phyloP scores from a whole-genome alignment of 2,113 vertebrate genomes.

The Thalassoma bifasciatum region DNA sequence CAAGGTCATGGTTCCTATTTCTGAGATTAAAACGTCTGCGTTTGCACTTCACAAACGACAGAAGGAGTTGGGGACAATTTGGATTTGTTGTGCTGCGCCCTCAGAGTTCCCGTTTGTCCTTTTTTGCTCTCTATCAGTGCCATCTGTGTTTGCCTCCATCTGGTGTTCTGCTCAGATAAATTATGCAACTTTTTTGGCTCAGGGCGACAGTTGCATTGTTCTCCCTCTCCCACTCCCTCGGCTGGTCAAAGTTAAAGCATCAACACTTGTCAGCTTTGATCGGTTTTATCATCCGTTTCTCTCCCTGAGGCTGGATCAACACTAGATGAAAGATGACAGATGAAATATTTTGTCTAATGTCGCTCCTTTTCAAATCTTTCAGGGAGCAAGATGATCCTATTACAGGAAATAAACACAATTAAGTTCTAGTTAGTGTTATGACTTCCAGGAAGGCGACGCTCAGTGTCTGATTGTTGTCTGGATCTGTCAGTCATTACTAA shows the following conservation, averaged over 20 bases:
- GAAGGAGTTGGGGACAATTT: neutral
- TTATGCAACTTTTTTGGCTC: conserved; percentile 40
- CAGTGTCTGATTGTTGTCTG: neutral
- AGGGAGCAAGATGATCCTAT: neutral
- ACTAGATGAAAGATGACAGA: no score
- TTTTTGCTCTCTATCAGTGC: conserved; percentile 13
- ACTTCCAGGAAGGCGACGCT: conserved; percentile 29
- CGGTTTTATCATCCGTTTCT: neutral
- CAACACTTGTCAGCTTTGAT: conserved; percentile 15
- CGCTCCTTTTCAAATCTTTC: neutral
- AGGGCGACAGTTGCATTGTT: conserved; percentile 19
- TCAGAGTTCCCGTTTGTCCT: neutral
- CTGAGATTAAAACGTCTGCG: no score
- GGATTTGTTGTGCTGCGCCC: neutral
- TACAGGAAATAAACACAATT: conserved; percentile 16
- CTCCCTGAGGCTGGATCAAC: neutral
- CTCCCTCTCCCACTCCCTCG: conserved; percentile 16
- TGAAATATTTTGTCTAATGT: neutral
- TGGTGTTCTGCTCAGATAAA: conserved; percentile 10
- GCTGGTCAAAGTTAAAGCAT: conserved; percentile 13
- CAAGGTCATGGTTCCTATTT: no score
- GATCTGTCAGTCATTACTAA: conserved; percentile 1
- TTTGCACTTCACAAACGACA: neutral
- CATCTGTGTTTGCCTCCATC: conserved; percentile 30
- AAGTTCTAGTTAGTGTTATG: neutral